These are phyloP conservation scores for Rana temporaria DNA, from an alignment of 2,113 vertebrate genomes.

Conservation along the genomic window DNA sequence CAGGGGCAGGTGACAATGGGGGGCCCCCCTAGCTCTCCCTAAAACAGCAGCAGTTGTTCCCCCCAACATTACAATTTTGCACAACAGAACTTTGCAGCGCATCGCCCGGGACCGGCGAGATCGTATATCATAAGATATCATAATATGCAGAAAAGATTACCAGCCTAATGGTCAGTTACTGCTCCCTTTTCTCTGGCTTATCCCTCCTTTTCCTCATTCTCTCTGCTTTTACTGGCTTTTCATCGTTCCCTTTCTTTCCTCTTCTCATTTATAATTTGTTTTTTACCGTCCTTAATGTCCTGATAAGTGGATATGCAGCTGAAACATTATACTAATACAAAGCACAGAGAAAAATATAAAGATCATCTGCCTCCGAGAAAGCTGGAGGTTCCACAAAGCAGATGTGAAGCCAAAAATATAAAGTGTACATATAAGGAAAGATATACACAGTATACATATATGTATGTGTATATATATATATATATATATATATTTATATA, in stretches of 20 bases:
- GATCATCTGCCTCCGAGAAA: not conserved
- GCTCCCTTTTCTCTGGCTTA: conserved; percentile 55
- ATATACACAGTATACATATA: not conserved
- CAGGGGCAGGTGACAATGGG: too few relatives aligned
- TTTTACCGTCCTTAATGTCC: conserved; percentile 56
- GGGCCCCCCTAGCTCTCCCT: too few relatives aligned
- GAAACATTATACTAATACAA: conserved; percentile 29
- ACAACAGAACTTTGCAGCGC: not conserved
- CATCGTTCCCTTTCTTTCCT: conserved; percentile 61
- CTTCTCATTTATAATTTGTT: conserved; percentile 57
- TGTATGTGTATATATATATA: not conserved
- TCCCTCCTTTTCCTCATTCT: conserved; percentile 52
- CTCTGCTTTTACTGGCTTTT: conserved; percentile 52
- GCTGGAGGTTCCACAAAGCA: conserved; percentile 1
- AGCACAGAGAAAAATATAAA: conserved; percentile 40
- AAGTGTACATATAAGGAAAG: not conserved
- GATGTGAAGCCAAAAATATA: not conserved
- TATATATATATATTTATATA: not conserved
- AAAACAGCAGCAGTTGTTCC: too few relatives aligned
- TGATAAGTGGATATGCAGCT: conserved; percentile 46
- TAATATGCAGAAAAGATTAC: conserved; percentile 65
- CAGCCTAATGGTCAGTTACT: conserved; percentile 62
- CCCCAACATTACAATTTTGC: too few relatives aligned
- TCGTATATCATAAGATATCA: conserved; percentile 60
- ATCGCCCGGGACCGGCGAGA: not conserved